Percentiles rank a stretch among this genome's conserved stretches.
Evolutionary conservation across 2,113 vertebrate genomes (phyloP).

Genomic region (Pelusios castaneus): DNA sequence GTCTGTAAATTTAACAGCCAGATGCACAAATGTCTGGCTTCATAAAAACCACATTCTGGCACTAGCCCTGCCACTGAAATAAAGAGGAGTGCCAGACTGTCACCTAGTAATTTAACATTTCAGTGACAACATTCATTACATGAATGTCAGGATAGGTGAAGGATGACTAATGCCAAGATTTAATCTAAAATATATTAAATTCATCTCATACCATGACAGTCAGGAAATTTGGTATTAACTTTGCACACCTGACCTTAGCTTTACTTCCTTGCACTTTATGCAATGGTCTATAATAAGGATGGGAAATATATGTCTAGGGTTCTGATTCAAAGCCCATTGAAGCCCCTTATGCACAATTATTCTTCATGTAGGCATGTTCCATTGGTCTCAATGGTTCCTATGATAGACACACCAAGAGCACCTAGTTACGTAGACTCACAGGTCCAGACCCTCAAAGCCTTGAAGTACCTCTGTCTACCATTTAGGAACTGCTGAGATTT

Average conservation of each 20-base stretch:
- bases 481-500: not conserved
- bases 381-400: not conserved
- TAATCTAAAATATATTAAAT: not conserved
- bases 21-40: not conserved
- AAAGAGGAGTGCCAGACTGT: not conserved
- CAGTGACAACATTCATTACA: constrained; percentile 14
- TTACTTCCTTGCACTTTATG: not conserved
- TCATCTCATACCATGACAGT: not conserved
- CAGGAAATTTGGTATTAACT: not conserved
- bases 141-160: not conserved
- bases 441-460: not conserved
- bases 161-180: not conserved
- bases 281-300: not conserved
- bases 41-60: not conserved
- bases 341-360: not conserved
- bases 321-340: not conserved
- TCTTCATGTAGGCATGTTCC: not conserved
- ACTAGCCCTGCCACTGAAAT: not conserved
- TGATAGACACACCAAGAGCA: accelerated
- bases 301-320: not conserved
- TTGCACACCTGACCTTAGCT: not conserved
- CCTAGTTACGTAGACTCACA: not conserved
- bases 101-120: not conserved
- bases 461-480: not conserved
- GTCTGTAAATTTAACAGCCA: not conserved